Conservation (phyloP, 2,888 invertebrate genomes). For the Polymixis flavicincta region DNA sequence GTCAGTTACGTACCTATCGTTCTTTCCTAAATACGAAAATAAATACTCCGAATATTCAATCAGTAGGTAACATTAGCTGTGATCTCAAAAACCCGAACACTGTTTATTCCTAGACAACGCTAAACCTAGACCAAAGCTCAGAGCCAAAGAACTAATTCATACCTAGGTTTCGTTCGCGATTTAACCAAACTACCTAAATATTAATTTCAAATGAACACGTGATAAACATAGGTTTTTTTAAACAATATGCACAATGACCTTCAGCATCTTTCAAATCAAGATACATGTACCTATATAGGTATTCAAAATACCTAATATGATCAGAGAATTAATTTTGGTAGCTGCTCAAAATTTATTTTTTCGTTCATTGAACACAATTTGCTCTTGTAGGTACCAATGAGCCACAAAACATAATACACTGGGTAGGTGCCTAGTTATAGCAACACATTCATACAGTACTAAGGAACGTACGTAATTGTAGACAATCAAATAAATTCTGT, state of each 20-base stretch:
- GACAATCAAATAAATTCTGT: not conserved
- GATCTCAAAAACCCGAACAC: not conserved
- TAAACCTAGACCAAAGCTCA: not conserved
- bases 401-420: not conserved
- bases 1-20: constrained; percentile 30
- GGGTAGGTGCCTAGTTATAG: no score
- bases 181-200: not conserved
- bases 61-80: not conserved
- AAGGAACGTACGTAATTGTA: not conserved
- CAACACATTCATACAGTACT: no score
- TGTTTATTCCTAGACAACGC: not conserved
- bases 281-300: no score
- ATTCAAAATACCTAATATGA: not conserved
- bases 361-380: not conserved
- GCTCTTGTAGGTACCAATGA: not conserved
- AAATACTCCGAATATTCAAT: not conserved
- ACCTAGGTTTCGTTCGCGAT: not conserved
- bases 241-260: not conserved
- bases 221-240: not conserved
- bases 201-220: not conserved
- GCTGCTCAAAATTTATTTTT: not conserved
- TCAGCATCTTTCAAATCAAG: not conserved
- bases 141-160: not conserved
- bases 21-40: constrained; percentile 26
- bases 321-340: not conserved